phyloP scores from a whole-genome alignment of 2,888 invertebrate species.

The Cheilosia grossa region DNA sequence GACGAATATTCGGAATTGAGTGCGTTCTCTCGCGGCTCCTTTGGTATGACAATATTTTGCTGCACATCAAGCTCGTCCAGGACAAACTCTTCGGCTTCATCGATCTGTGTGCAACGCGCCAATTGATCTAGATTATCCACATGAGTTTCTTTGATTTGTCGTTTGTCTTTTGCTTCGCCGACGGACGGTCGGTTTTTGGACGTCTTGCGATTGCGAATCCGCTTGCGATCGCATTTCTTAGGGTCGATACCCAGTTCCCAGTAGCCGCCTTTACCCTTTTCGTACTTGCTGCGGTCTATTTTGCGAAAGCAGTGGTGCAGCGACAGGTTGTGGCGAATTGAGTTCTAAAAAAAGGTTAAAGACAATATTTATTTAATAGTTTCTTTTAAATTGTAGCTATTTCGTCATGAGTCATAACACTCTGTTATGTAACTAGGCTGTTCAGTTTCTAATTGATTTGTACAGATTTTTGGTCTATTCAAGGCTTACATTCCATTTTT shows the following conservation, averaged over 20 bases:
- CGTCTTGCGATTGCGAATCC: constrained; percentile 80
- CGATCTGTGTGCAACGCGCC: neutral
- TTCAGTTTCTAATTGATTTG: no score
- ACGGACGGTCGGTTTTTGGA: constrained; percentile 37
- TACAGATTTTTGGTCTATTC: no score
- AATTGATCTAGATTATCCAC: neutral
- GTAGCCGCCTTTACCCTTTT: constrained; percentile 83
- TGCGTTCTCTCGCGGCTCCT: constrained; percentile 10
- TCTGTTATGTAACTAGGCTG: no score
- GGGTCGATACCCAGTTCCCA: constrained; percentile 83
- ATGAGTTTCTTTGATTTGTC: constrained; percentile 7
- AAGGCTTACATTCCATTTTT: constrained; percentile 82
- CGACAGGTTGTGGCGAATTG: constrained; percentile 82
- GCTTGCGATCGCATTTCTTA: constrained; percentile 81
- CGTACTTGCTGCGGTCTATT: constrained; percentile 81
- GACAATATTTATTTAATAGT: neutral
- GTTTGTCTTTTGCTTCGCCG: neutral
- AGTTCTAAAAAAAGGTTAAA: constrained; percentile 79
- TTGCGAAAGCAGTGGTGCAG: constrained; percentile 82
- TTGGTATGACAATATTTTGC: constrained; percentile 52
- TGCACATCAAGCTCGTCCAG: constrained; percentile 59
- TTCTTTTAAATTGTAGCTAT: no score
- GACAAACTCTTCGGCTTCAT: constrained; percentile 31
- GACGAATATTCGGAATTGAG: constrained; percentile 24
- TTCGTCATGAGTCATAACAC: no score